Conservation (phyloP, 2,113 vertebrate genomes). For the Laticauda laticaudata region DNA sequence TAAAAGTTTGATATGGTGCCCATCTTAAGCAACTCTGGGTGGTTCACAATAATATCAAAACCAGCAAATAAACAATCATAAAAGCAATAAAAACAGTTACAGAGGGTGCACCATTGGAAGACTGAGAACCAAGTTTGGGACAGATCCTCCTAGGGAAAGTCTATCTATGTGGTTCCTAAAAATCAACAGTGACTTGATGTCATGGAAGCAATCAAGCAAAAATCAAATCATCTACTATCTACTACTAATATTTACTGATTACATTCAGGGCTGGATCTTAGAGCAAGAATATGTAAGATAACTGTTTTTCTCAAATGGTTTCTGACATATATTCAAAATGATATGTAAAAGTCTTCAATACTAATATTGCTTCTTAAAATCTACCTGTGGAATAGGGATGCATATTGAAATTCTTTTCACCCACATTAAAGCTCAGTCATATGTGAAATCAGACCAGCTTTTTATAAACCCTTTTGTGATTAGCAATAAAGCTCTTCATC, state of each 20-base stretch:
- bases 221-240: background rate
- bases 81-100: background rate
- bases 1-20: background rate
- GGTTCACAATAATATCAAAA: background rate
- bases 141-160: background rate
- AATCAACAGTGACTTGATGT: background rate
- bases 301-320: background rate
- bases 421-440: background rate
- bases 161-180: background rate
- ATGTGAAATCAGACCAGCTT: background rate
- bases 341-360: background rate
- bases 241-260: background rate
- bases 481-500: background rate
- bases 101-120: background rate
- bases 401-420: background rate
- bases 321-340: background rate
- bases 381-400: background rate
- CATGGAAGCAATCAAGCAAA: background rate
- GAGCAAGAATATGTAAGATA: background rate
- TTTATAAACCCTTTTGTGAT: background rate
- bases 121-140: background rate
- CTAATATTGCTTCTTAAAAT: background rate
- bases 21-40: background rate
- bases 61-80: background rate
- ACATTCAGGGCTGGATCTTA: background rate